A percentile compares a stretch with the other conserved stretches of the same genome.
These are phyloP conservation scores for Drosophila albomicans DNA, from an alignment of 1,140 invertebrate species.

Conservation along the genomic window DNA sequence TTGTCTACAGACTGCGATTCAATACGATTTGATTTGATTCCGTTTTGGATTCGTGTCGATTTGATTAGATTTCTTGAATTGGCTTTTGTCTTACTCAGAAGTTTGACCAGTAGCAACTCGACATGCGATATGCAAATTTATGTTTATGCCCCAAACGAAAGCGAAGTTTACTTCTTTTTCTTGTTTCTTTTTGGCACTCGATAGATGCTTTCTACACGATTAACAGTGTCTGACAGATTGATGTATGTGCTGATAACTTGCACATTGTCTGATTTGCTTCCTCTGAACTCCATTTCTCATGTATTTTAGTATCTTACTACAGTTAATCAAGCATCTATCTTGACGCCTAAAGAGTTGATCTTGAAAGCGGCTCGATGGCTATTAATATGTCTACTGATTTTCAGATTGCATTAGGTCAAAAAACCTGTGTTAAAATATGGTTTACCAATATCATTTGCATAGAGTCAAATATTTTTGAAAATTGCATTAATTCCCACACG, in stretches of 20 bases:
- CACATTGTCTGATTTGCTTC: constrained; percentile 20
- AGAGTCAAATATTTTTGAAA: too few species aligned
- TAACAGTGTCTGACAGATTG: constrained; percentile 44
- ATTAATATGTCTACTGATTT: neutral
- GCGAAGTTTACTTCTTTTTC: constrained; percentile 7
- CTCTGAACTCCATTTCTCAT: constrained; percentile 5
- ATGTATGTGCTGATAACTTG: constrained; percentile 29
- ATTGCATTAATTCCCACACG: neutral
- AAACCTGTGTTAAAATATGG: neutral
- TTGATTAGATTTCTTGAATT: constrained; percentile 17
- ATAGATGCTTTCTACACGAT: constrained; percentile 53
- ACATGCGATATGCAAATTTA: constrained; percentile 50
- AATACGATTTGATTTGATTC: constrained; percentile 4
- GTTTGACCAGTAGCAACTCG: neutral
- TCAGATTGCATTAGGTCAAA: neutral
- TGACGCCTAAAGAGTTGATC: constrained; percentile 1
- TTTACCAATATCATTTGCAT: neutral
- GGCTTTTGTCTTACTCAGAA: constrained; percentile 16
- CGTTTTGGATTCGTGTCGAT: constrained; percentile 22
- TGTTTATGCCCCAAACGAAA: constrained; percentile 36
- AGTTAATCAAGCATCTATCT: constrained; percentile 25
- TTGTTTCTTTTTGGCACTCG: constrained; percentile 18
- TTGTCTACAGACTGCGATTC: constrained; percentile 33
- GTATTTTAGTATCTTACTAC: neutral
- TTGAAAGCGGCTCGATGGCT: neutral